Evolutionary conservation across 2,113 vertebrate genomes (phyloP), one percentile per base, ranked within the genome.

Genomic region (Paedocypris sp.): DNA sequence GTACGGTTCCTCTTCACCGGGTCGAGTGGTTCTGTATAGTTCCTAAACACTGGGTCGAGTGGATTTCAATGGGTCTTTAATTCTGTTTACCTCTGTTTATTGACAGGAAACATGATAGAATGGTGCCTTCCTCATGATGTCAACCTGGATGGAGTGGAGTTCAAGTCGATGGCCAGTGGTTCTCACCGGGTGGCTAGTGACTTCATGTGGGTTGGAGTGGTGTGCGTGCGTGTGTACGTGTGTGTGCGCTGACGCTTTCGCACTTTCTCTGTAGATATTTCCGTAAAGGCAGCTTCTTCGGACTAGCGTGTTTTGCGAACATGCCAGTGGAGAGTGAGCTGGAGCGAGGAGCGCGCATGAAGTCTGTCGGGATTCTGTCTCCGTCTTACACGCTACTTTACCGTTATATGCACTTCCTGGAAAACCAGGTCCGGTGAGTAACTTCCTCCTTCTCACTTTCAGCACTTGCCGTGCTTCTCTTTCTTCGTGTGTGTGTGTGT

Each of bases 81-180:
- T 19, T 1, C 31, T 43, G 25, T 29, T 60, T 26, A 53, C 8
- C 33, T 5, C 7, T 4, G 10, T 59, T 6, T 69, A 72, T 68
- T 49, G 57, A 28, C 79, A 98, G 95, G 95, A 62, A 98, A 98
- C 73, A 93, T 98, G 85, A 84, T 99, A 1, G 95, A 99, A 62
- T 99, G 94, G 94, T 96, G 91, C 69, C 80, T 94, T 71, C 95
- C 93, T 66, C 91, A 95, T 50, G 95, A 98, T 68, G 79, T 98
- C 38, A 91, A 97, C 74, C 82, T 98, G 1, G 95, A 97, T 41
- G 95, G 94, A 0, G 91, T 98, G n/a, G 95, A 98, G 70, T 98
- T 98, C 83, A 98, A 98, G 78, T 97, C 95, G 0, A 99, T 99
- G 90, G 95, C 95, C 76, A 98, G 94, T 0, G 94, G 95, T 6